Evolutionary conservation across 1,140 invertebrate genomes (phyloP).

Genomic region (Lerema accius): DNA sequence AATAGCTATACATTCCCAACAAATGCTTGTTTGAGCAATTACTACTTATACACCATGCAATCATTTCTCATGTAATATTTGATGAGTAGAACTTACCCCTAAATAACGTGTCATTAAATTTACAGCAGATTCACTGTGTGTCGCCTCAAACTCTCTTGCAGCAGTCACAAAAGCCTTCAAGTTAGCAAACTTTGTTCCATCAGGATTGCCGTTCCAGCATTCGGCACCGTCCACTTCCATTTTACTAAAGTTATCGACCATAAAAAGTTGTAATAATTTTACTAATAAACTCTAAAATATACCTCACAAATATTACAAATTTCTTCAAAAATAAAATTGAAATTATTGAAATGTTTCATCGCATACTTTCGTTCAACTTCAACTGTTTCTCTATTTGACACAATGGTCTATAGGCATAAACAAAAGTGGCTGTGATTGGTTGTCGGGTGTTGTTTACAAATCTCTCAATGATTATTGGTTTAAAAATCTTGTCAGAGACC

Average conservation of each 20-base stretch:
- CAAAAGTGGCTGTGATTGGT: not conserved
- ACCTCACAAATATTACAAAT: slow-evolving; percentile 9
- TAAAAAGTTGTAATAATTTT: slow-evolving; percentile 13
- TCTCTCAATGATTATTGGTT: not conserved
- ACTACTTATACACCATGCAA: too few relatives aligned
- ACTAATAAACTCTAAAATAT: slow-evolving; percentile 7
- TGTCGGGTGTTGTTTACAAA: not conserved
- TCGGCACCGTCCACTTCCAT: slow-evolving; percentile 74
- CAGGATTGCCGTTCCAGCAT: slow-evolving; percentile 56
- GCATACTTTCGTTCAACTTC: slow-evolving; percentile 34
- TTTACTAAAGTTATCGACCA: slow-evolving; percentile 2
- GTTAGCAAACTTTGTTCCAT: slow-evolving; percentile 69
- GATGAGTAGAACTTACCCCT: slow-evolving; percentile 55
- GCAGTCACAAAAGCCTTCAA: slow-evolving; percentile 76
- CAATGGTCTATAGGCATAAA: too few relatives aligned
- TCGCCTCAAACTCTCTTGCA: slow-evolving; percentile 76
- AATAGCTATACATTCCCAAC: too few relatives aligned
- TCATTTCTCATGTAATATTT: slow-evolving; percentile 3
- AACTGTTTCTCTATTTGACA: slow-evolving; percentile 31
- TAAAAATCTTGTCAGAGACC: not conserved
- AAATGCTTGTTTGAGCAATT: too few relatives aligned
- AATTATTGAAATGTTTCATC: slow-evolving; percentile 24
- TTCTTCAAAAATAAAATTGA: slow-evolving; percentile 31
- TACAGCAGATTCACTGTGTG: slow-evolving; percentile 73
- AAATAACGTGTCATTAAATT: slow-evolving; percentile 75